Conservation (phyloP, 2,113 vertebrate genomes). For the Riparia riparia region DNA sequence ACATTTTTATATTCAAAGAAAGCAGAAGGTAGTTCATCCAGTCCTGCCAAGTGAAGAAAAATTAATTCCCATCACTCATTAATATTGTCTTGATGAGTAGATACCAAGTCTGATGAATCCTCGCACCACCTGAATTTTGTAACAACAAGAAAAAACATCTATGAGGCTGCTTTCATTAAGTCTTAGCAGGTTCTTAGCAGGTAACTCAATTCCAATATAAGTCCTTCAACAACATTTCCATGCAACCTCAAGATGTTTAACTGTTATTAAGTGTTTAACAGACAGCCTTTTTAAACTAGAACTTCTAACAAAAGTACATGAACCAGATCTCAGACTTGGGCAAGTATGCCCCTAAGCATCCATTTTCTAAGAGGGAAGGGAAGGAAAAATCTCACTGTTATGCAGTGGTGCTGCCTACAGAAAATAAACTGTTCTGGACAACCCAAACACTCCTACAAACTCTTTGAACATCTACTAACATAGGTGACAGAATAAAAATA, state of each 20-base stretch:
- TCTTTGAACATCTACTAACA: neutral
- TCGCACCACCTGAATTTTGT: neutral
- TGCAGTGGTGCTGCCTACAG: neutral
- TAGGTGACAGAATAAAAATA: neutral
- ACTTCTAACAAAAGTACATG: neutral
- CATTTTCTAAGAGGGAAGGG: neutral
- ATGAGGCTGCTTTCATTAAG: neutral
- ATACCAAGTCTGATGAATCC: neutral
- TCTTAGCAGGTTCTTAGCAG: neutral
- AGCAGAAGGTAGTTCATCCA: neutral
- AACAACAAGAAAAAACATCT: neutral
- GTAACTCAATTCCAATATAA: neutral
- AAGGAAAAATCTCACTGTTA: neutral
- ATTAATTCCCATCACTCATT: neutral
- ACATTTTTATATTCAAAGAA: neutral
- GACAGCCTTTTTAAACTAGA: neutral
- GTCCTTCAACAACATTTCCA: neutral
- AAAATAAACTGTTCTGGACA: neutral
- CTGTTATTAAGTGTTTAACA: neutral
- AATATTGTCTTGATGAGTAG: conserved; percentile 3
- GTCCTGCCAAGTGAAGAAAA: neutral
- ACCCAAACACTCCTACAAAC: neutral
- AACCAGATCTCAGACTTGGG: neutral
- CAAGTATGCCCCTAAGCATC: neutral
- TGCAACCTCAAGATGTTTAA: neutral